Evolutionary conservation across 2,797 vertebrate species (phyloP).

Genomic region (Notamacropus eugenii): DNA sequence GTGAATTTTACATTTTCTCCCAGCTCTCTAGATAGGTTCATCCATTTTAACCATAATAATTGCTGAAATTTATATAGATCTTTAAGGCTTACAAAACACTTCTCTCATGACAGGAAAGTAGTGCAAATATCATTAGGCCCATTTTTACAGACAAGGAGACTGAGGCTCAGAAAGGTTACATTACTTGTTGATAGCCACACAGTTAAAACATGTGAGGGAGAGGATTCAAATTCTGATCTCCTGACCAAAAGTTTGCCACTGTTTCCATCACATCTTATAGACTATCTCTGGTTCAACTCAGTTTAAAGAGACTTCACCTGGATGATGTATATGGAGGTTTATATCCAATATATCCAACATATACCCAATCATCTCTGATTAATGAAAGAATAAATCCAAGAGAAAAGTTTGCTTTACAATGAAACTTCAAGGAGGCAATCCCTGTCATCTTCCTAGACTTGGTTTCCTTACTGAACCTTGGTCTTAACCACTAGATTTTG

Average conservation of each 20-base stretch:
- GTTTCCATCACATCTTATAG: not conserved
- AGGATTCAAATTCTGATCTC: not conserved
- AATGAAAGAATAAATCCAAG: not conserved
- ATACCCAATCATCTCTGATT: not conserved
- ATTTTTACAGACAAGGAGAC: not conserved
- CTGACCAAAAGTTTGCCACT: not conserved
- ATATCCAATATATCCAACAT: no score
- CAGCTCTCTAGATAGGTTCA: not conserved
- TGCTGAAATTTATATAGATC: not conserved
- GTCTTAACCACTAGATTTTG: not conserved
- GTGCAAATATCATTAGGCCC: not conserved
- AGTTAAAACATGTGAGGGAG: not conserved
- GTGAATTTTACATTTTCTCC: not conserved
- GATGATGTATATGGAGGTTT: not conserved
- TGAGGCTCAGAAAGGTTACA: not conserved
- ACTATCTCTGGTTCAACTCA: not conserved
- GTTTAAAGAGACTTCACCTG: not conserved
- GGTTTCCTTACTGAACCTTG: not conserved
- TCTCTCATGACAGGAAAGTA: not conserved
- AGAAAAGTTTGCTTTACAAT: not conserved
- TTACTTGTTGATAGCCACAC: not conserved
- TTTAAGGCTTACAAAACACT: not conserved
- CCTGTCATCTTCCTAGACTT: not conserved
- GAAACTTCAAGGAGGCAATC: not conserved
- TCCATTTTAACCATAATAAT: not conserved